phyloP scores from a whole-genome alignment of 2,888 invertebrate genomes.

The Chalcosyrphus nemorum region DNA sequence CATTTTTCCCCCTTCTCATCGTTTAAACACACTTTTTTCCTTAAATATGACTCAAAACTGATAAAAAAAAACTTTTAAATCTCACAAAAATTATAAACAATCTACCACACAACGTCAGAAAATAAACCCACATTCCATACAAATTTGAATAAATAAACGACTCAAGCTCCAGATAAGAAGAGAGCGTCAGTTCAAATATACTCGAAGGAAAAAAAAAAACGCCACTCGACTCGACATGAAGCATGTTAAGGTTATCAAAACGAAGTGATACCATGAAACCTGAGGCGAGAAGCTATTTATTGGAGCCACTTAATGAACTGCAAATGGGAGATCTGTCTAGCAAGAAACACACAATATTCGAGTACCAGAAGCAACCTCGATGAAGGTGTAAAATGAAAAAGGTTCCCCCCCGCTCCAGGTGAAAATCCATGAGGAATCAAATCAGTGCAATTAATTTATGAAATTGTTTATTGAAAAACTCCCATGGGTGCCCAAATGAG shows the following conservation, averaged over 20 bases:
- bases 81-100: background rate
- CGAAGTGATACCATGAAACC: background rate
- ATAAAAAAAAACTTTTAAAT: background rate
- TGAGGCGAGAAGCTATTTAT: slow-evolving; percentile 7
- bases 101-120: background rate
- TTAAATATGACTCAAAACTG: background rate
- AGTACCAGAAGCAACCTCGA: background rate
- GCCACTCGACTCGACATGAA: background rate
- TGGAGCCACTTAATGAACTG: slow-evolving; percentile 31
- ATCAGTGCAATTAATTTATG: slow-evolving; percentile 4
- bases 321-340: slow-evolving; percentile 2
- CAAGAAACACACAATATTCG: background rate
- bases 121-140: background rate
- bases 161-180: background rate
- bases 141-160: background rate
- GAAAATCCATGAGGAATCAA: background rate
- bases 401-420: slow-evolving; percentile 2
- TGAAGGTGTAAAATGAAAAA: slow-evolving; percentile 11
- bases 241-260: slow-evolving; percentile 12
- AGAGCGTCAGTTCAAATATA: slow-evolving; percentile 2
- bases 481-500: background rate
- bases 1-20: too few relatives aligned
- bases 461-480: slow-evolving; percentile 19
- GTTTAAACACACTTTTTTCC: background rate
- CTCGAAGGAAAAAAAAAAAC: background rate